Evolutionary conservation across 2,797 vertebrate species (phyloP).

Genomic region (Caiman crocodilus): DNA sequence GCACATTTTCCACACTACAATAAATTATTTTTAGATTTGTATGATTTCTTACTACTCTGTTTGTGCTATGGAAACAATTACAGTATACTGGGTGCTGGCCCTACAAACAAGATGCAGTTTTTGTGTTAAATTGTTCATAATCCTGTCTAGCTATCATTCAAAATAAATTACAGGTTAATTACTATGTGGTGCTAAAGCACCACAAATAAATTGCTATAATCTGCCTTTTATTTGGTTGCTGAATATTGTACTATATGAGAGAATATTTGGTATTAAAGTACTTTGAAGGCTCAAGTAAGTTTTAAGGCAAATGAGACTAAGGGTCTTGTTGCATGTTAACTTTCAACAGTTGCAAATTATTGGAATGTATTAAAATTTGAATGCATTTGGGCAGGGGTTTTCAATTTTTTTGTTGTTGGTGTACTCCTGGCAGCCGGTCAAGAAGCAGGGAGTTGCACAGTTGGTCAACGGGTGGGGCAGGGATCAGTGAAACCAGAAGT

Average conservation of each 20-base stretch:
- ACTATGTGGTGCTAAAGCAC: constrained; percentile 7
- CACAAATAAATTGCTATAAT: constrained; percentile 52
- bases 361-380: no score
- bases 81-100: not conserved
- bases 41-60: not conserved
- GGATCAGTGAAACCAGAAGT: no score
- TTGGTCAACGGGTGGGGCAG: no score
- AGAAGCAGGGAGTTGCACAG: no score
- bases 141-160: not conserved
- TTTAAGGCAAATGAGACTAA: constrained; percentile 69
- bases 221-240: constrained; percentile 65
- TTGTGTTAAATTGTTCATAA: constrained; percentile 11
- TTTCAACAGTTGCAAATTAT: no score
- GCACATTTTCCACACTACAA: not conserved
- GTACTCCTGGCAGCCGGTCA: no score
- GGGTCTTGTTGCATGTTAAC: constrained; percentile 8
- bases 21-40: not conserved
- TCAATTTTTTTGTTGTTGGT: no score
- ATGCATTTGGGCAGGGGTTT: no score
- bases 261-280: constrained; percentile 48
- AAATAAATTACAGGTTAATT: constrained; percentile 31
- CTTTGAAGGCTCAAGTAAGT: constrained; percentile 54
- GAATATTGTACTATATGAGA: constrained; percentile 46
- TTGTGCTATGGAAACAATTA: not conserved
- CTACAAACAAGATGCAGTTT: not conserved